A percentile compares a stretch with the other conserved stretches of the same genome.
Evolutionary conservation across 2,888 invertebrate species (phyloP).

Genomic region (Pollenia angustigena): DNA sequence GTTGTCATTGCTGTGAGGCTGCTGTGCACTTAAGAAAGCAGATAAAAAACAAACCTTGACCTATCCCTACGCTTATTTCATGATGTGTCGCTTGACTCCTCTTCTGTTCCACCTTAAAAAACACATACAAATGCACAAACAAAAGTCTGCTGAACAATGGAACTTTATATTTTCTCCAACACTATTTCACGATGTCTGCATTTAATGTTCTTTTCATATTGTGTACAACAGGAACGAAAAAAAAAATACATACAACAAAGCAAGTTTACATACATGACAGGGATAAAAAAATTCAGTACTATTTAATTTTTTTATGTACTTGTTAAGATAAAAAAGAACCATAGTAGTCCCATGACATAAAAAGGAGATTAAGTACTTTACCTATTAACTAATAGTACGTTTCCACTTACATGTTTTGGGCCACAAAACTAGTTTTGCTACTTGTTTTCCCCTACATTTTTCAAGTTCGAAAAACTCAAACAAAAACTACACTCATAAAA

Average conservation of each 20-base stretch:
- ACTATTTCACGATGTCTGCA: slow-evolving; percentile 53
- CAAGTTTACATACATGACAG: background rate
- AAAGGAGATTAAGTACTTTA: too few species aligned
- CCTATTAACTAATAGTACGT: too few species aligned
- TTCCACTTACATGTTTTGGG: too few species aligned
- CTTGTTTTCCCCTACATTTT: too few species aligned
- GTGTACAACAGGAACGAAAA: background rate
- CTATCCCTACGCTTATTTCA: slow-evolving; percentile 68
- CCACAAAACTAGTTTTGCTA: too few species aligned
- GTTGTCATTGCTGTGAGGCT: slow-evolving; percentile 31
- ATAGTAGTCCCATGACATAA: too few species aligned
- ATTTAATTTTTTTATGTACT: too few species aligned
- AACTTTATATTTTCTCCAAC: slow-evolving; percentile 61
- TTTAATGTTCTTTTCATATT: slow-evolving; percentile 56
- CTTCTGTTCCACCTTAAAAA: slow-evolving; percentile 10
- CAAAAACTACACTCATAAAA: too few species aligned
- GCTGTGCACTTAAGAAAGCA: slow-evolving; percentile 20
- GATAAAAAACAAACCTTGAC: slow-evolving; percentile 67
- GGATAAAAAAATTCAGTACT: background rate
- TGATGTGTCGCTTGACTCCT: slow-evolving; percentile 35
- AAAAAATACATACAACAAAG: slow-evolving; percentile 27
- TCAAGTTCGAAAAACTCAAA: too few species aligned
- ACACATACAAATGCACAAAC: slow-evolving; percentile 23
- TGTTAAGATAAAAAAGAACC: too few species aligned
- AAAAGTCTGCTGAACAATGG: slow-evolving; percentile 49